phyloP scores from a whole-genome alignment of 2,113 vertebrate species.

The Anguilla rostrata region DNA sequence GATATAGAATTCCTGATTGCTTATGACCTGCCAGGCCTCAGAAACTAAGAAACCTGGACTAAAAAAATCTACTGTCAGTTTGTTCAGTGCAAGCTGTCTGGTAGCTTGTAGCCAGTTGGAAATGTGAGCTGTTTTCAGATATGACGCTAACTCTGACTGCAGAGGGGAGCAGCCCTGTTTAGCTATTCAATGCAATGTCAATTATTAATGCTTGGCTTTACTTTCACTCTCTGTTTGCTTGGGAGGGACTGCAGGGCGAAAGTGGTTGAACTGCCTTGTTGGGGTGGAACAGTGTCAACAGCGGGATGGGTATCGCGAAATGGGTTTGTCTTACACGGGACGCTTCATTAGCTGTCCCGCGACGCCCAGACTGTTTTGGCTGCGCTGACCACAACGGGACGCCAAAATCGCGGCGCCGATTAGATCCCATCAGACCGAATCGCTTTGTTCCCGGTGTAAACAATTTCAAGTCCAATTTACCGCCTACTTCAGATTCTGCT shows the following conservation, averaged over 20 bases:
- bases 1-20: background rate
- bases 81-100: background rate
- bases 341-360: background rate
- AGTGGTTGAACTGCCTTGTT: background rate
- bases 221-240: background rate
- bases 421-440: background rate
- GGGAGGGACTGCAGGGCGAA: background rate
- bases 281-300: background rate
- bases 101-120: background rate
- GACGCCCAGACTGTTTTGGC: background rate
- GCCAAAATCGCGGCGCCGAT: background rate
- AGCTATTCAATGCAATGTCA: background rate
- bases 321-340: background rate
- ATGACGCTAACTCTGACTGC: background rate
- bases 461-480: too few relatives aligned
- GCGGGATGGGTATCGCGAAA: background rate
- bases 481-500: too few relatives aligned
- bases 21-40: background rate
- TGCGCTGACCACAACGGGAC: background rate
- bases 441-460: background rate
- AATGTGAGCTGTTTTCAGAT: background rate
- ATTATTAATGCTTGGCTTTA: background rate
- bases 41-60: background rate
- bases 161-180: background rate
- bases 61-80: too few relatives aligned